Percentiles rank a stretch among this genome's conserved stretches.
These are phyloP conservation scores for Drosophila suboccidentalis DNA, from an alignment of 2,888 invertebrate species.

Conservation along the genomic window DNA sequence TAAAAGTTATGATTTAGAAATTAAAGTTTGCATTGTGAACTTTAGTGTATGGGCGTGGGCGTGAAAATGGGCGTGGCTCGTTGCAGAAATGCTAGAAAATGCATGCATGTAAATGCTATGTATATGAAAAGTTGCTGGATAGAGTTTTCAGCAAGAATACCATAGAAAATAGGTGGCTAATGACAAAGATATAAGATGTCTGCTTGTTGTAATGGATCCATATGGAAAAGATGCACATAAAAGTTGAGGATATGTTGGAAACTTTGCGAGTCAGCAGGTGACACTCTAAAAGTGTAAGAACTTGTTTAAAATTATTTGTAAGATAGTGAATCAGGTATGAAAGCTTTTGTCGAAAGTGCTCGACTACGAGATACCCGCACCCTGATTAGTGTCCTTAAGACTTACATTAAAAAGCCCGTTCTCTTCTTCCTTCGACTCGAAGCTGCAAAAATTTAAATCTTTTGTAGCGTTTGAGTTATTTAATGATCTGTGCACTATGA, in stretches of 20 bases:
- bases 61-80: conserved; percentile 1
- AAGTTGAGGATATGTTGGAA: conserved; percentile 47
- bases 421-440: no score
- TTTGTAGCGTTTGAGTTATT: no score
- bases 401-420: no score
- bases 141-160: conserved; percentile 34
- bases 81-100: conserved; percentile 7
- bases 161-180: conserved; percentile 59
- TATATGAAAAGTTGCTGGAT: conserved; percentile 28
- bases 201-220: conserved; percentile 56
- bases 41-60: conserved; percentile 7
- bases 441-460: no score
- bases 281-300: background rate
- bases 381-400: no score
- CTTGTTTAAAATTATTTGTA: background rate
- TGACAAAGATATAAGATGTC: conserved; percentile 67
- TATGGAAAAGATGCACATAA: conserved; percentile 51
- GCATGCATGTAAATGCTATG: conserved; percentile 2
- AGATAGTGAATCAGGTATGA: background rate
- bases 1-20: conserved; percentile 76
- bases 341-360: no score
- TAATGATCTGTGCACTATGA: no score
- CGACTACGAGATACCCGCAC: no score
- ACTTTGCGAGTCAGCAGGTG: conserved; percentile 45
- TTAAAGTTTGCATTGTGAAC: conserved; percentile 67